These are phyloP conservation scores for Proctacanthus coquilletti DNA, from an alignment of 1,140 invertebrate genomes.

Conservation along the genomic window DNA sequence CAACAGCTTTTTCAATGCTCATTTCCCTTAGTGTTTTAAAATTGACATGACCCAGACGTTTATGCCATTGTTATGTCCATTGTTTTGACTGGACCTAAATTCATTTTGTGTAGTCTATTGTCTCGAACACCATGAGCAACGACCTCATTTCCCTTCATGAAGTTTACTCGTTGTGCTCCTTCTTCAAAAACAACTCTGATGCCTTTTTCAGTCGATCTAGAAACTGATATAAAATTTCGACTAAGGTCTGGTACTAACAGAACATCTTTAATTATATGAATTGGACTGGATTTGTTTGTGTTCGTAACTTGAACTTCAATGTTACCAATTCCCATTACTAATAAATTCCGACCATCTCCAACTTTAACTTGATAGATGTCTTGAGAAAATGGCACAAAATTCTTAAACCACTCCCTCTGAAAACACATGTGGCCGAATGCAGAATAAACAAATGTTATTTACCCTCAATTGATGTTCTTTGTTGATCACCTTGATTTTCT, in stretches of 20 bases:
- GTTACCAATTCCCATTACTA: slow-evolving; percentile 9
- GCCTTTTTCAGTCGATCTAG: slow-evolving; percentile 12
- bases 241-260: slow-evolving; percentile 9
- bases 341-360: slow-evolving; percentile 7
- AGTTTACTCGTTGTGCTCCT: slow-evolving; percentile 5
- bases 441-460: no score
- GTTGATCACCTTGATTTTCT: no score
- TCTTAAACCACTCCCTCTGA: slow-evolving; percentile 11
- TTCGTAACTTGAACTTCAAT: slow-evolving; percentile 9
- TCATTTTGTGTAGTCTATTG: slow-evolving; percentile 7
- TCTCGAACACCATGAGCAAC: slow-evolving; percentile 8
- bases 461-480: no score
- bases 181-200: slow-evolving; percentile 11
- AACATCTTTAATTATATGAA: slow-evolving; percentile 10
- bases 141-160: slow-evolving; percentile 6
- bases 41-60: slow-evolving; percentile 14
- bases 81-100: slow-evolving; percentile 7
- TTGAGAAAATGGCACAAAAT: slow-evolving; percentile 1
- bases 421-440: no score
- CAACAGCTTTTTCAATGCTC: slow-evolving; percentile 8
- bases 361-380: slow-evolving; percentile 9
- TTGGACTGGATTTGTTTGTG: slow-evolving; percentile 7
- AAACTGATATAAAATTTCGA: slow-evolving; percentile 16
- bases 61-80: slow-evolving; percentile 12
- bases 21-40: slow-evolving; percentile 10